A percentile compares a stretch with the other conserved stretches of the same genome.
Conservation (phyloP, 2,888 invertebrate species). For the Cephus nigrinus region DNA sequence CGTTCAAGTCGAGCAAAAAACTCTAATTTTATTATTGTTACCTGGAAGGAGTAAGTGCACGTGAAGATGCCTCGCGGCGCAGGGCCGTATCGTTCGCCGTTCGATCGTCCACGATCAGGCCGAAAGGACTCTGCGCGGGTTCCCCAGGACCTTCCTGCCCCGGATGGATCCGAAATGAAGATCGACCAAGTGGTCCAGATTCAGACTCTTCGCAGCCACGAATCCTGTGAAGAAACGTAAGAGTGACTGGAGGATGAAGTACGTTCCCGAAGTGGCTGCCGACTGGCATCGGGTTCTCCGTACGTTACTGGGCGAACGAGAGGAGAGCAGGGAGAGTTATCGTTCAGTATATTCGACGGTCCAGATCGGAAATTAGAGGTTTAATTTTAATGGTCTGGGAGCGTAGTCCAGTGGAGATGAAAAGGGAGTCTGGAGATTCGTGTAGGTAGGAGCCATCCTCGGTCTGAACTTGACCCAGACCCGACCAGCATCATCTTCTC, state of each 20-base stretch:
- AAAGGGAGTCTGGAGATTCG: neutral
- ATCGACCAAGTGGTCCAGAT: neutral
- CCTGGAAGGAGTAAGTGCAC: slow-evolving; percentile 6
- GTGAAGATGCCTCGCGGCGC: slow-evolving; percentile 2
- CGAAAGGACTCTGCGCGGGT: neutral
- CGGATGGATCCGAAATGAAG: neutral
- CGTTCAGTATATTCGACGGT: neutral
- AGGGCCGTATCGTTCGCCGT: neutral
- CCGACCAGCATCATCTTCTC: neutral
- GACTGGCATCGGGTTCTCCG: neutral
- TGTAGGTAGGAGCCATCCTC: neutral
- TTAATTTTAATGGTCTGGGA: slow-evolving; percentile 31
- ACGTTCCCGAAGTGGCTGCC: neutral
- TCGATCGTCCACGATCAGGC: neutral
- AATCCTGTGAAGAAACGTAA: neutral
- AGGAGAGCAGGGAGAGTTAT: neutral
- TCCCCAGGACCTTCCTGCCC: neutral
- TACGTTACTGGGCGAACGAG: neutral
- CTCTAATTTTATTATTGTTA: slow-evolving; percentile 12
- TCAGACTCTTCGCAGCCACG: neutral
- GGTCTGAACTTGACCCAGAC: neutral
- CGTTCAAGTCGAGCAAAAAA: slow-evolving; percentile 29
- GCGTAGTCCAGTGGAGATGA: slow-evolving; percentile 3
- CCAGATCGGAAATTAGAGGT: slow-evolving; percentile 26
- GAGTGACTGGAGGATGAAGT: neutral